A percentile compares a stretch with the other conserved stretches of the same genome.
Evolutionary conservation across 2,888 invertebrate genomes (phyloP).

Genomic region (Thysanoteuthis rhombus): DNA sequence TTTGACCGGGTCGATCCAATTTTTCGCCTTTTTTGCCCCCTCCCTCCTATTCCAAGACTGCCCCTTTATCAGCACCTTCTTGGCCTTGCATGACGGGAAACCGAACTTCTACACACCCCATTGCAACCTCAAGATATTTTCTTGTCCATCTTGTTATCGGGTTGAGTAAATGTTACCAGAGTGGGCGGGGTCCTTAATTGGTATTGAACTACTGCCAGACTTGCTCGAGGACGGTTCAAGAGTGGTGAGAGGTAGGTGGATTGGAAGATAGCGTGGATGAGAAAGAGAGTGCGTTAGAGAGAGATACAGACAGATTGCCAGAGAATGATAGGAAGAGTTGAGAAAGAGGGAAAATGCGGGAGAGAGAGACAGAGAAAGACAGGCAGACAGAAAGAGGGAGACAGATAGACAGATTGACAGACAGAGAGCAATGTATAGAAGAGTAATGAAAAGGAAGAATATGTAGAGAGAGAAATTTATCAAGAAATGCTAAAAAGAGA

Average conservation of each 20-base stretch:
- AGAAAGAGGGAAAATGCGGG: too few species aligned
- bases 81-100: neutral
- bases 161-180: neutral
- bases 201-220: neutral
- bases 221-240: neutral
- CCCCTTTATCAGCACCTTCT: neutral
- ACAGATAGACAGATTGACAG: neutral
- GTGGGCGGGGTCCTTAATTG: neutral
- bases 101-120: neutral
- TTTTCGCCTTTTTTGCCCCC: neutral
- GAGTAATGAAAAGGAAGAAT: neutral
- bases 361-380: neutral
- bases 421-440: neutral
- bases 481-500: neutral
- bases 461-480: neutral
- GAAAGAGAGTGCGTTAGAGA: neutral
- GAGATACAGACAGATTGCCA: neutral
- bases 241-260: neutral
- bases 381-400: neutral
- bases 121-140: neutral
- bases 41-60: neutral
- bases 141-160: neutral
- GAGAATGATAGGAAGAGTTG: neutral
- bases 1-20: neutral
- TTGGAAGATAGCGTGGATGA: neutral